Evolutionary conservation across 2,888 invertebrate species (phyloP).

Genomic region (Chalcis sispes): DNA sequence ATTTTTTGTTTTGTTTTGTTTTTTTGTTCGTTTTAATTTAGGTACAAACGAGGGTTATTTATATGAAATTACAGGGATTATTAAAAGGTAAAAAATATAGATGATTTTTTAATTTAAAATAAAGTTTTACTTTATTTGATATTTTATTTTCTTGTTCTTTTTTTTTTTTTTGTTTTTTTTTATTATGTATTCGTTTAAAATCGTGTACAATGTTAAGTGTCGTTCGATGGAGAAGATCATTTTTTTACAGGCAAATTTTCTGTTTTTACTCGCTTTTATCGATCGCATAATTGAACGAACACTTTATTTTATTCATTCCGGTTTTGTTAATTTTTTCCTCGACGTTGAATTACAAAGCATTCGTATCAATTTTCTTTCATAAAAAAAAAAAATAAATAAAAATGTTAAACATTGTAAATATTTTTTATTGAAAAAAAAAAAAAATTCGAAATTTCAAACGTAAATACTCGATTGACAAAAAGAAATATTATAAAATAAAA

Average conservation of each 20-base stretch:
- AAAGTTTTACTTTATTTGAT: background rate
- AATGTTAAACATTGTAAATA: too few relatives aligned
- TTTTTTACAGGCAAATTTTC: background rate
- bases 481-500: background rate
- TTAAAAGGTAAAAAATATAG: conserved; percentile 22
- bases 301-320: background rate
- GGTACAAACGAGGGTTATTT: conserved; percentile 12
- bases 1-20: too few relatives aligned
- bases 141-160: conserved; percentile 24
- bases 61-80: conserved; percentile 23
- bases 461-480: conserved; percentile 4
- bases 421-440: background rate
- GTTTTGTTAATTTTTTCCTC: background rate
- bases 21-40: conserved; percentile 16
- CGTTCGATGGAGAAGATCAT: conserved; percentile 52
- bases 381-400: background rate
- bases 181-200: conserved; percentile 35
- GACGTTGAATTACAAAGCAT: conserved; percentile 2
- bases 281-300: background rate
- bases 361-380: background rate
- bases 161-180: conserved; percentile 29
- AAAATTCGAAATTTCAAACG: conserved; percentile 11
- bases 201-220: conserved; percentile 50
- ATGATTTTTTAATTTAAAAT: background rate
- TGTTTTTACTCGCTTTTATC: background rate